Evolutionary conservation across 2,113 vertebrate genomes (phyloP).

Genomic region (Rhodinocichla rosea): DNA sequence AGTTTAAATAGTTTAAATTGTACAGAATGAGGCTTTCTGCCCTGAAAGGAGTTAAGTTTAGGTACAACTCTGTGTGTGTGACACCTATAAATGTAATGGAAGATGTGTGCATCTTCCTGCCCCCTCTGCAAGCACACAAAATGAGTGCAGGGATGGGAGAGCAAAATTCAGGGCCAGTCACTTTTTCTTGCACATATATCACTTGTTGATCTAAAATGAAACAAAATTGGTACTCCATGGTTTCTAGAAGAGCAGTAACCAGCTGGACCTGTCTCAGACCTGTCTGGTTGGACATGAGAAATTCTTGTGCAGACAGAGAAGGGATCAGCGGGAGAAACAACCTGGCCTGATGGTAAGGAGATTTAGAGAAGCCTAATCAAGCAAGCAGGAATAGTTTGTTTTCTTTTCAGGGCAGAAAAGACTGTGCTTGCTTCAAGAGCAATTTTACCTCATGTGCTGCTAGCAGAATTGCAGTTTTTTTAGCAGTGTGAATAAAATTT

Average conservation of each 20-base stretch:
- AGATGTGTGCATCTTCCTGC: background rate
- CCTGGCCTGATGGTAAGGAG: background rate
- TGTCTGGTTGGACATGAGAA: background rate
- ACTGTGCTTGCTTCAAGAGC: background rate
- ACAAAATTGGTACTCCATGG: background rate
- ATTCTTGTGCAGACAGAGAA: background rate
- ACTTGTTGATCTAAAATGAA: background rate
- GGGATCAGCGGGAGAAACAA: background rate
- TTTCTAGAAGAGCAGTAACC: background rate
- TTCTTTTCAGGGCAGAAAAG: background rate
- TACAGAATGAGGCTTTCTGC: background rate
- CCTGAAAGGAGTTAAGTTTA: background rate
- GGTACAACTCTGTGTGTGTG: background rate
- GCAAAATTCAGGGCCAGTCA: background rate
- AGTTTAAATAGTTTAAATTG: background rate
- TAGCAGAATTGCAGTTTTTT: background rate
- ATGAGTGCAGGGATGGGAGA: background rate
- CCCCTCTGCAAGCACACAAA: background rate
- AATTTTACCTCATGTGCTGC: background rate
- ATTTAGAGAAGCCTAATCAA: background rate
- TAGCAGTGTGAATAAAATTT: background rate
- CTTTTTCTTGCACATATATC: background rate
- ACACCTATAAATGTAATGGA: background rate
- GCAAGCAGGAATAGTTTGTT: background rate
- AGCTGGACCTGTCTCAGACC: background rate